phyloP scores from a whole-genome alignment of 2,113 vertebrate species.

The Trachemys scripta region DNA sequence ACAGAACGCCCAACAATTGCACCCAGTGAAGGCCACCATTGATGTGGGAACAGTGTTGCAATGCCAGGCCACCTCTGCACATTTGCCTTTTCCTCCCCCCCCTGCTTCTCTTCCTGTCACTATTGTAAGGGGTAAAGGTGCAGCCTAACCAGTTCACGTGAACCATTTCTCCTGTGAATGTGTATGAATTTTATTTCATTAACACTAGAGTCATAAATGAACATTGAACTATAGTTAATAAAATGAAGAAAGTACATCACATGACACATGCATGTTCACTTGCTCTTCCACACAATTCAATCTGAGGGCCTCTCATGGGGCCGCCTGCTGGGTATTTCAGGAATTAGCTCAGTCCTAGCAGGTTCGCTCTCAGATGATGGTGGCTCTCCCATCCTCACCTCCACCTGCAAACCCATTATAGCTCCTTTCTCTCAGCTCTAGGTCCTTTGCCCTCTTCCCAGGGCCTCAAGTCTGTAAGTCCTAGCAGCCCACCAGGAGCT shows the following conservation, averaged over 20 bases:
- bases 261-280: background rate
- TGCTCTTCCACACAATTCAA: background rate
- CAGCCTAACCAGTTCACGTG: background rate
- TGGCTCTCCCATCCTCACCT: no score
- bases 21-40: background rate
- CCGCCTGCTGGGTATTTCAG: no score
- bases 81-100: background rate
- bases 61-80: background rate
- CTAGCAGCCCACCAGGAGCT: no score
- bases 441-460: no score
- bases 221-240: background rate
- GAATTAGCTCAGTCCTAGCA: no score
- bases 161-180: background rate
- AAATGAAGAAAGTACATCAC: background rate
- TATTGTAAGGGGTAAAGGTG: background rate
- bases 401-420: no score
- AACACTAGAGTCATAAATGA: background rate
- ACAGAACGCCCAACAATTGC: background rate
- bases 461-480: no score
- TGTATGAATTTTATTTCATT: background rate
- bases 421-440: no score
- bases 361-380: no score
- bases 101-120: background rate
- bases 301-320: background rate
- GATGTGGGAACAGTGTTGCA: background rate